Evolutionary conservation across 2,888 invertebrate genomes (phyloP), one percentile per base, ranked within the genome.

Genomic region (Tricholauxania praeusta): DNA sequence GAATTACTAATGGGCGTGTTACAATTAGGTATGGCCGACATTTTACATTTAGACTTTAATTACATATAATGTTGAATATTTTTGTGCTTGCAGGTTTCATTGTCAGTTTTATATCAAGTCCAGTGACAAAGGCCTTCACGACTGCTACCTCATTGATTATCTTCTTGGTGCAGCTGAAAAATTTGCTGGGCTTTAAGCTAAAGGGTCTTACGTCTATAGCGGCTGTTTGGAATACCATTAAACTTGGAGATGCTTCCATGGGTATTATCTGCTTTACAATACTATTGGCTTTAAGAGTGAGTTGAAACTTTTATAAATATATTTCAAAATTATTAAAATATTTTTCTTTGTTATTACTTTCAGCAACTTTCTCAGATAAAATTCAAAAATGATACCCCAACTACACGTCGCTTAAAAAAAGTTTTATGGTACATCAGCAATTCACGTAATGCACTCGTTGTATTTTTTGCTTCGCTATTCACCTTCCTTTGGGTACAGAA

Each of bases 41-140:
- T n/a, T 12, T 14, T 64, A 17, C 12, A 51, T 51, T 0, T 17
- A 1, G 28, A 49, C 53, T 53, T 52, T 17, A 52, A 48, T n/a
- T 32, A 51, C 47, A 60, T 60, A 17, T 15, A 17, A 19, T 63
- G 2, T 47, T 66, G 28, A 49, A 19, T 65, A 14, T 15, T 14
- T 22, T 19, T 39, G 32, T 39, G 19, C 12, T 47, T 49, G 12
- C 80, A 94, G 95, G 95, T 69, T 95, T 95, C 85, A 88, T 96
- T 78, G 93, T 96, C 72, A 94, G 94, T 80, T 92, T 96, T 82
- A 96, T 96, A 79, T 94, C 96, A 0, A 90, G 92, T 39, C 92
- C 95, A 12, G 94, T 96, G 68, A 93, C 93, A 19, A 93, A 93
- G 78, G 95, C 94, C 2, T 96, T 96, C 85, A 95, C 95, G 57